These are phyloP conservation scores for Brachionus asplanchnoidis DNA, from an alignment of 1,140 invertebrate genomes.

Conservation along the genomic window DNA sequence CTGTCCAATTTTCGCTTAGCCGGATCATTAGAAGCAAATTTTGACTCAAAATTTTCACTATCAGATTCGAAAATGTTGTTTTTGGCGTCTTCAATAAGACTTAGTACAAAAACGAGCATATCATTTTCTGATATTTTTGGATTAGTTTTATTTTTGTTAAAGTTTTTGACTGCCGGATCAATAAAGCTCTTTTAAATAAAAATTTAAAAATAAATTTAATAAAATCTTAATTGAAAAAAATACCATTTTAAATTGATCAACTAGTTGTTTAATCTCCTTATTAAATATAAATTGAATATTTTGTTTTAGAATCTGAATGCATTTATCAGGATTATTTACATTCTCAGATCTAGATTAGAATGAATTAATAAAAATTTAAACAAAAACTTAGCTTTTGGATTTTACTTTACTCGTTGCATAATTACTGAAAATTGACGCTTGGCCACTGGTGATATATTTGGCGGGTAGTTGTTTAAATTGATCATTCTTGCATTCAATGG, in stretches of 20 bases:
- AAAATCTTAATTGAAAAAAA: not conserved
- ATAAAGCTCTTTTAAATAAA: not conserved
- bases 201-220: not conserved
- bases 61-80: not conserved
- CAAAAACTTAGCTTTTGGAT: not conserved
- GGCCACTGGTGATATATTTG: not conserved
- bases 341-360: not conserved
- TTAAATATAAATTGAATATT: not conserved
- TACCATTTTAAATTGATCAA: slow-evolving; percentile 9
- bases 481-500: slow-evolving; percentile 28
- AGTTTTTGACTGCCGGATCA: slow-evolving; percentile 3
- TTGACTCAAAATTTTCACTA: not conserved
- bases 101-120: not conserved
- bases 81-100: not conserved
- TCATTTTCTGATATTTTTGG: not conserved
- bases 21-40: not conserved
- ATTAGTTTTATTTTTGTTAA: not conserved
- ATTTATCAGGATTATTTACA: not conserved
- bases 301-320: slow-evolving; percentile 20
- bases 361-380: not conserved
- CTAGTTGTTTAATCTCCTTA: not conserved
- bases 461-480: slow-evolving; percentile 23
- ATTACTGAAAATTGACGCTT: slow-evolving; percentile 18
- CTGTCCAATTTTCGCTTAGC: not conserved
- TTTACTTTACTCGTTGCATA: slow-evolving; percentile 36